Evolutionary conservation across 2,113 vertebrate genomes (phyloP), one percentile per base, ranked within the genome.

Genomic region (Abramis brama): DNA sequence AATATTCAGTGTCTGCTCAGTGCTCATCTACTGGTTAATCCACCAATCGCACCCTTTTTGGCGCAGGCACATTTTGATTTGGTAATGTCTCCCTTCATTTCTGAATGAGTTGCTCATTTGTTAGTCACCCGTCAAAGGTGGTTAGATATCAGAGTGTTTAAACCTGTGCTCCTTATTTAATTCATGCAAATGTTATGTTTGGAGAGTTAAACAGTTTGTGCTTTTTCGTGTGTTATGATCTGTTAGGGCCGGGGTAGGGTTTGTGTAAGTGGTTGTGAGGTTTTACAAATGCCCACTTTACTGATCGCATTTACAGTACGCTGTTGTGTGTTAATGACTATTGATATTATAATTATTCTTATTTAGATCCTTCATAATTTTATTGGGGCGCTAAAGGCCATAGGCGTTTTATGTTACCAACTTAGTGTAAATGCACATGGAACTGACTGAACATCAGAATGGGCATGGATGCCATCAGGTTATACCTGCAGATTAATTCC

Each of bases 151-250:
- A 1, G 62, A 85, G 68, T 82, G 82, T 82, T 82, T 82, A 86
- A 82, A 60, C 80, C 89, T 90, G 17, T 76, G 93, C 93, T 91
- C 93, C 89, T 90, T 94, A 94, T 94, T 94, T 94, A 95, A 94
- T 93, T 87, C 85, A 89, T 87, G 86, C 87, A 88, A 74, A 81
- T 93, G 86, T 89, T 91, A 90, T 86, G 83, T 55, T 77, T 21
- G 62, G 80, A 79, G 66, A 77, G 30, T 78, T 86, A 87, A 83
- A 52, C 85, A 86, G 87, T 94, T 92, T 88, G 76, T 59, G 80
- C 79, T 59, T 82, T 83, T 82, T 47, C 90, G 88, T 85, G 59
- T 90, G 78, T 88, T 92, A 50, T 88, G 91, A 45, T 83, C 45
- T 74, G 17, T 71, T 85, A 90, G 87, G 84, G 87, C 84, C 12